These are phyloP conservation scores for Sicus ferrugineus DNA, from an alignment of 2,888 invertebrate species.

Conservation along the genomic window DNA sequence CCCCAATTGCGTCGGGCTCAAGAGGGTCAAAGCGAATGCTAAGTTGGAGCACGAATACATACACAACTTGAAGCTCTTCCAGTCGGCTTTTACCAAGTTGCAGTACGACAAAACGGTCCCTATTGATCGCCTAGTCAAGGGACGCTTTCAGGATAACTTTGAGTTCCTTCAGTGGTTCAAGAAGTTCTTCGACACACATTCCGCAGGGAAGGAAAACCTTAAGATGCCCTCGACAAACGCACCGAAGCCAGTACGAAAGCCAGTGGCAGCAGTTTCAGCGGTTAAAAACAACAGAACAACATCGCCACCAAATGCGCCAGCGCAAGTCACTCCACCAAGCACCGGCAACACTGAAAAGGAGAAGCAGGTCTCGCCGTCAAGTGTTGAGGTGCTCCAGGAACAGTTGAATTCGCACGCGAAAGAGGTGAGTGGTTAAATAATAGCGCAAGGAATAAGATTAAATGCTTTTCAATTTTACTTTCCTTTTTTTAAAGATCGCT, in stretches of 20 bases:
- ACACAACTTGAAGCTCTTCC: conserved; percentile 97
- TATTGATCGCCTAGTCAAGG: conserved; percentile 80
- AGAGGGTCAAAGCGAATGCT: conserved; percentile 94
- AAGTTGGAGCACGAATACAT: conserved; percentile 98
- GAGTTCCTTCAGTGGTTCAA: conserved; percentile 99
- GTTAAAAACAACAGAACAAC: conserved; percentile 3
- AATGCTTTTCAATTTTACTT: background rate
- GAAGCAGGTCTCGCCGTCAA: conserved; percentile 44
- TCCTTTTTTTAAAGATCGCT: conserved; percentile 33
- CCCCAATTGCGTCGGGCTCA: conserved; percentile 83
- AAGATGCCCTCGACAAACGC: conserved; percentile 39
- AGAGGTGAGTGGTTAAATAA: conserved; percentile 34
- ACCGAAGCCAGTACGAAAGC: conserved; percentile 38
- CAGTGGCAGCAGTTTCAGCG: conserved; percentile 13
- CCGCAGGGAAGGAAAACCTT: conserved; percentile 77
- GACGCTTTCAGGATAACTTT: conserved; percentile 98
- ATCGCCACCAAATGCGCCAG: conserved; percentile 6
- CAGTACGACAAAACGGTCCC: conserved; percentile 83
- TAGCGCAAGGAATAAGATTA: background rate
- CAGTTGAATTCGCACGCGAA: conserved; percentile 37
- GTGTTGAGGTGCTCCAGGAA: conserved; percentile 41
- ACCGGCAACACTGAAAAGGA: conserved; percentile 35
- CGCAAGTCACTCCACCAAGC: background rate
- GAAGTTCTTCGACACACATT: conserved; percentile 98
- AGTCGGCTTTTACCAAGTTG: conserved; percentile 94